phyloP scores from a whole-genome alignment of 2,113 vertebrate genomes.

The Oncorhynchus tshawytscha region DNA sequence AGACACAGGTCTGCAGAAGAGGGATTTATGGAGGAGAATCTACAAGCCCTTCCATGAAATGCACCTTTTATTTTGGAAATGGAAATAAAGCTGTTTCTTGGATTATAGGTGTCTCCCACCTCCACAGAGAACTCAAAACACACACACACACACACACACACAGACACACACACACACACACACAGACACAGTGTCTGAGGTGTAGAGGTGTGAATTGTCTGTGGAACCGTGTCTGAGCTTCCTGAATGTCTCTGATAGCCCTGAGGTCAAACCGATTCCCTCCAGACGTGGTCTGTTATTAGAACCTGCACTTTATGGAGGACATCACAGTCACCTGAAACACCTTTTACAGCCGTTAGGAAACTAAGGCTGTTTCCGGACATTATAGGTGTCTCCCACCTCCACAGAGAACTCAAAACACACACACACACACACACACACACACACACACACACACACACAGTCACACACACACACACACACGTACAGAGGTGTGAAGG shows the following conservation, averaged over 20 bases:
- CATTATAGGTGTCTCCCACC: no score
- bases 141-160: background rate
- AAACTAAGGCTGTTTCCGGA: no score
- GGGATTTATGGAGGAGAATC: no score
- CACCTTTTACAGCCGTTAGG: no score
- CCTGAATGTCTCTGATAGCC: conserved; percentile 62
- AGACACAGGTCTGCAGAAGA: no score
- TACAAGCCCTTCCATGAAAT: no score
- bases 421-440: background rate
- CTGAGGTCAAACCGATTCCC: conserved; percentile 71
- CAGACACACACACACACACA: conserved; percentile 25
- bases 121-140: background rate
- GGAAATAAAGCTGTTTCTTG: no score
- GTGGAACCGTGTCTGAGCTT: conserved; percentile 35
- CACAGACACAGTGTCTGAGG: background rate
- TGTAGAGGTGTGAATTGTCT: conserved; percentile 52
- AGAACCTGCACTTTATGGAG: conserved; percentile 45
- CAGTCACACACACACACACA: no score
- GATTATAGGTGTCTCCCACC: no score
- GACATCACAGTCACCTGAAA: no score
- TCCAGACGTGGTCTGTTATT: conserved; percentile 67
- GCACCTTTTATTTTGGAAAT: no score
- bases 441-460: conserved; percentile 25
- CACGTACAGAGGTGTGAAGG: no score
- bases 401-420: background rate